phyloP scores from a whole-genome alignment of 2,888 invertebrate species.

The Leptopilina syphax region DNA sequence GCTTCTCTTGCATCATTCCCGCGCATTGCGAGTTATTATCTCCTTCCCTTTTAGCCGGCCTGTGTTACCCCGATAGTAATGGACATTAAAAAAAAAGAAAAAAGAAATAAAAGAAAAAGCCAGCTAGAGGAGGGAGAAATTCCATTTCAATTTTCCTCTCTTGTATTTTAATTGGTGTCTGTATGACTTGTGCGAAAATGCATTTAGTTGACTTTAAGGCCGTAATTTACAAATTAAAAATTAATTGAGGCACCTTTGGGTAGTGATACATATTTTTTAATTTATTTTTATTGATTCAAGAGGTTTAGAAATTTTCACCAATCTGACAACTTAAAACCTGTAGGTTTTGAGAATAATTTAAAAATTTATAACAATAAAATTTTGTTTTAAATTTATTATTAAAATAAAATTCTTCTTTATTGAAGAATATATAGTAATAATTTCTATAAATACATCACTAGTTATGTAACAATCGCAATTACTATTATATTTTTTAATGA shows the following conservation, averaged over 20 bases:
- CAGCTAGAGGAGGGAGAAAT: neutral
- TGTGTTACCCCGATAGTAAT: conserved; percentile 36
- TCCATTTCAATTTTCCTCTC: conserved; percentile 11
- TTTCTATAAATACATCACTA: neutral
- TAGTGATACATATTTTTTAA: neutral
- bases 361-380: no score
- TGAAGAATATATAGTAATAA: no score
- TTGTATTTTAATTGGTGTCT: conserved; percentile 13
- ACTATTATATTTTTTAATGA: no score
- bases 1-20: conserved; percentile 29
- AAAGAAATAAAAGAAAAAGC: neutral
- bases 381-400: no score
- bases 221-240: conserved; percentile 5
- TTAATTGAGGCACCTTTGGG: neutral
- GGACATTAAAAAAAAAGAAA: neutral
- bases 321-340: no score
- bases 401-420: no score
- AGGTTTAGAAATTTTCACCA: no score
- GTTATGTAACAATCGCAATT: neutral
- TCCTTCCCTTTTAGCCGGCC: conserved; percentile 25
- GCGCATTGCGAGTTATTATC: conserved; percentile 40
- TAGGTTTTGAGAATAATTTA: no score
- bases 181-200: conserved; percentile 9
- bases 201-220: conserved; percentile 7
- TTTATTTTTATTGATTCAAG: no score